Evolutionary conservation across 2,113 vertebrate species (phyloP).

Genomic region (Aptenodytes patagonicus): DNA sequence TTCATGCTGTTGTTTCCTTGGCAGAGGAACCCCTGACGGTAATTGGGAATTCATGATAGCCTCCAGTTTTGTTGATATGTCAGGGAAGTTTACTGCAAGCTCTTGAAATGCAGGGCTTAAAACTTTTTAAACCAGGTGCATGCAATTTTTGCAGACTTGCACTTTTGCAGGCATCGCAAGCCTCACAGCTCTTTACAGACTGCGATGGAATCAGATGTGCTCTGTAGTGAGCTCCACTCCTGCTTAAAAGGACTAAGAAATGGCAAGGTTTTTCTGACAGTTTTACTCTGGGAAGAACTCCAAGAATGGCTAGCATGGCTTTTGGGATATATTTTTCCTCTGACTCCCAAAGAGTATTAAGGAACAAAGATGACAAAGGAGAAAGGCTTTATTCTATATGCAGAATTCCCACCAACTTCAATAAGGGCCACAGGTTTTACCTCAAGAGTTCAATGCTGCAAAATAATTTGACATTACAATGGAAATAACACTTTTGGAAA

Average conservation of each 20-base stretch:
- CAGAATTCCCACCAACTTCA: not conserved
- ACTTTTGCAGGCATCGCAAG: not conserved
- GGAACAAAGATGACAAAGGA: not conserved
- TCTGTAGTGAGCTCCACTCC: not conserved
- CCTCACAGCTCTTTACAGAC: not conserved
- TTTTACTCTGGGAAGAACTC: constrained; percentile 27
- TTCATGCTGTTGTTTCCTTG: not conserved
- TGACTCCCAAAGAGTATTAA: not conserved
- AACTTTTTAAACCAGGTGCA: not conserved
- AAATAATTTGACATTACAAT: not conserved
- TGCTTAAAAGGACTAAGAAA: not conserved
- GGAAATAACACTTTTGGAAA: not conserved
- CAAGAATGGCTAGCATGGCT: not conserved
- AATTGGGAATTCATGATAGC: not conserved
- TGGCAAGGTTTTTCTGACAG: not conserved
- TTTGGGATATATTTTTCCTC: not conserved
- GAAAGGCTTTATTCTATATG: not conserved
- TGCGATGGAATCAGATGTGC: not conserved
- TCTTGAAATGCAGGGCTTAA: not conserved
- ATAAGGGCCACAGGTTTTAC: not conserved
- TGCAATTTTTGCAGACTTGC: not conserved
- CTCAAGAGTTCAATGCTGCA: not conserved
- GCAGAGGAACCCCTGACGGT: not conserved
- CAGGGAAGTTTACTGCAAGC: not conserved
- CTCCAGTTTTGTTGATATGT: not conserved